A percentile compares a stretch with the other conserved stretches of the same genome.
phyloP scores from a whole-genome alignment of 2,888 invertebrate genomes.

The Zhengitettix transpicula region DNA sequence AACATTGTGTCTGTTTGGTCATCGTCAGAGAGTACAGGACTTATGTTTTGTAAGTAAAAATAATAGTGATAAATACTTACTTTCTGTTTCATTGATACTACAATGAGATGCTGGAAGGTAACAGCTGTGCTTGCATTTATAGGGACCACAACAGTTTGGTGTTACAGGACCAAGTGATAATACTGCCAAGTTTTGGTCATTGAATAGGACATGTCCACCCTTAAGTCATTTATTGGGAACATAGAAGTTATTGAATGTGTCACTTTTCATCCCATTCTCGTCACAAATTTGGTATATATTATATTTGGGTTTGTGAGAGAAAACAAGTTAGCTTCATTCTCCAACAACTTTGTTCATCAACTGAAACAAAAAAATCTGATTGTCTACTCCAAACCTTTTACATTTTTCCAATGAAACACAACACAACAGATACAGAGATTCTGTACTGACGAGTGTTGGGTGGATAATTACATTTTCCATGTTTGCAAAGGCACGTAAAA shows the following conservation, averaged over 20 bases:
- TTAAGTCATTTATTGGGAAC: slow-evolving; percentile 78
- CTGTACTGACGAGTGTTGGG: too few relatives aligned
- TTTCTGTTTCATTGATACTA: slow-evolving; percentile 62
- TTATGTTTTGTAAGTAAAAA: slow-evolving; percentile 41
- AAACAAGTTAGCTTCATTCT: too few relatives aligned
- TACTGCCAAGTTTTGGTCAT: slow-evolving; percentile 65
- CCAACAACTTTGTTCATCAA: too few relatives aligned
- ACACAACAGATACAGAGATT: too few relatives aligned
- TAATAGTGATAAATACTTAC: slow-evolving; percentile 30
- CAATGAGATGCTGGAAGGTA: slow-evolving; percentile 52
- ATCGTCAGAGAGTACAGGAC: slow-evolving; percentile 54
- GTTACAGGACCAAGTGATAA: slow-evolving; percentile 67
- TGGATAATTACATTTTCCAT: too few relatives aligned
- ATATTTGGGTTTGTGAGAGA: too few relatives aligned
- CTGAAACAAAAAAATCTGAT: too few relatives aligned
- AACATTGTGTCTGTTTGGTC: slow-evolving; percentile 38
- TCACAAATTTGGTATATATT: too few relatives aligned
- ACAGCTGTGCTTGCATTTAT: slow-evolving; percentile 50
- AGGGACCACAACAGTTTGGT: slow-evolving; percentile 81
- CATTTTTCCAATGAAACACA: too few relatives aligned
- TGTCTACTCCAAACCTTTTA: too few relatives aligned
- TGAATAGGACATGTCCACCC: slow-evolving; percentile 64
- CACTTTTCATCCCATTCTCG: slow-evolving; percentile 90
- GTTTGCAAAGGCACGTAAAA: too few relatives aligned
- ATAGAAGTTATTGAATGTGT: slow-evolving; percentile 73